These are phyloP conservation scores for Drosophila cracens DNA, from an alignment of 2,888 invertebrate genomes.

Conservation along the genomic window DNA sequence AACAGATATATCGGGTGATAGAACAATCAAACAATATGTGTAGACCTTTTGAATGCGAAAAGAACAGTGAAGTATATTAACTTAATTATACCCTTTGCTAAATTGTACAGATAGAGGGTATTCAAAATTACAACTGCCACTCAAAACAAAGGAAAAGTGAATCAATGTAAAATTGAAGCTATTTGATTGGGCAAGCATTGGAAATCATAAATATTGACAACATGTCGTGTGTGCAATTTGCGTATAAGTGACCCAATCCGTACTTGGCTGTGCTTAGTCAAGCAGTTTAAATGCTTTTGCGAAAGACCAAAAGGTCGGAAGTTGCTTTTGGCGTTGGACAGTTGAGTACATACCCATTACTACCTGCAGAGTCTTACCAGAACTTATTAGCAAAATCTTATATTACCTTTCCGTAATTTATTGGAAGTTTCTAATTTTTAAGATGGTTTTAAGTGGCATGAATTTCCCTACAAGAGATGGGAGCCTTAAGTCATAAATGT, in stretches of 20 bases:
- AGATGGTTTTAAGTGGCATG: slow-evolving; percentile 4
- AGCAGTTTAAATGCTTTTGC: not conserved
- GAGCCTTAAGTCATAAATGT: slow-evolving; percentile 49
- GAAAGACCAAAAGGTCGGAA: not conserved
- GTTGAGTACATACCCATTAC: not conserved
- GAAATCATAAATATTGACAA: slow-evolving; percentile 7
- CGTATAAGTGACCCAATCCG: not conserved
- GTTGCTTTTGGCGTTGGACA: not conserved
- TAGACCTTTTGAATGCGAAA: no score
- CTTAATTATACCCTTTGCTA: not conserved
- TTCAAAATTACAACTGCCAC: no score
- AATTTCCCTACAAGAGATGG: slow-evolving; percentile 4
- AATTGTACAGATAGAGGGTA: not conserved
- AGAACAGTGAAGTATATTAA: not conserved
- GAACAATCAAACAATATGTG: not conserved
- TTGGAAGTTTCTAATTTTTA: slow-evolving; percentile 8
- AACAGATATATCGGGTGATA: not conserved
- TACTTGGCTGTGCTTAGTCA: not conserved
- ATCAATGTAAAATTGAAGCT: slow-evolving; percentile 14
- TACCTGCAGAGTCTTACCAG: not conserved
- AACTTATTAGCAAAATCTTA: not conserved
- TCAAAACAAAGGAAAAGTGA: slow-evolving; percentile 12
- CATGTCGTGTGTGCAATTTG: slow-evolving; percentile 3
- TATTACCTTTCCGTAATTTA: not conserved
- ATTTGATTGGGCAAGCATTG: slow-evolving; percentile 9